These are phyloP conservation scores for Spilosoma lubricipeda DNA, from an alignment of 2,888 invertebrate genomes.

Conservation along the genomic window DNA sequence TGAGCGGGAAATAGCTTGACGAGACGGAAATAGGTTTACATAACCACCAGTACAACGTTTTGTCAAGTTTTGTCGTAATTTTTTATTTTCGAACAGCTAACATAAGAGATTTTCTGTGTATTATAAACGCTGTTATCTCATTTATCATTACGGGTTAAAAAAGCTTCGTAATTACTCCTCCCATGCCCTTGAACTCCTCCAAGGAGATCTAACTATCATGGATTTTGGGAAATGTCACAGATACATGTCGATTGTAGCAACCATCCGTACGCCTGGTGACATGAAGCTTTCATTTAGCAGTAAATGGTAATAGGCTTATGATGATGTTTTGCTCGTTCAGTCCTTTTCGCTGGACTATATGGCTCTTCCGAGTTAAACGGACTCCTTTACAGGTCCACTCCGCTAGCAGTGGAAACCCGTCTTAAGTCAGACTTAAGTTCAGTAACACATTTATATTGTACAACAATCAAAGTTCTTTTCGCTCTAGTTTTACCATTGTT, in stretches of 20 bases:
- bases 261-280: not conserved
- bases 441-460: slow-evolving; percentile 6
- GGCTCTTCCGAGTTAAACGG: not conserved
- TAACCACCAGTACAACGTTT: too few relatives aligned
- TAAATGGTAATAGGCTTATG: too few relatives aligned
- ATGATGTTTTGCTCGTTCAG: not conserved
- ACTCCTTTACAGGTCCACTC: not conserved
- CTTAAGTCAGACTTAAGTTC: not conserved
- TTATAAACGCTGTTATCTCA: too few relatives aligned
- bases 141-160: not conserved
- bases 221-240: not conserved
- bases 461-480: slow-evolving; percentile 9
- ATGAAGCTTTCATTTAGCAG: too few relatives aligned
- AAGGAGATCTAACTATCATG: not conserved
- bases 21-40: not conserved
- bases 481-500: slow-evolving; percentile 11
- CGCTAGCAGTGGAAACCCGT: not conserved
- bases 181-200: not conserved
- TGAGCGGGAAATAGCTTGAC: not conserved
- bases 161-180: not conserved
- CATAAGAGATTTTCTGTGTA: not conserved
- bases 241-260: not conserved
- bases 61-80: not conserved
- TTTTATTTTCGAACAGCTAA: not conserved
- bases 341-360: not conserved